A percentile compares a stretch with the other conserved stretches of the same genome.
Evolutionary conservation across 2,888 invertebrate species (phyloP).

Genomic region (Bugula neritina): DNA sequence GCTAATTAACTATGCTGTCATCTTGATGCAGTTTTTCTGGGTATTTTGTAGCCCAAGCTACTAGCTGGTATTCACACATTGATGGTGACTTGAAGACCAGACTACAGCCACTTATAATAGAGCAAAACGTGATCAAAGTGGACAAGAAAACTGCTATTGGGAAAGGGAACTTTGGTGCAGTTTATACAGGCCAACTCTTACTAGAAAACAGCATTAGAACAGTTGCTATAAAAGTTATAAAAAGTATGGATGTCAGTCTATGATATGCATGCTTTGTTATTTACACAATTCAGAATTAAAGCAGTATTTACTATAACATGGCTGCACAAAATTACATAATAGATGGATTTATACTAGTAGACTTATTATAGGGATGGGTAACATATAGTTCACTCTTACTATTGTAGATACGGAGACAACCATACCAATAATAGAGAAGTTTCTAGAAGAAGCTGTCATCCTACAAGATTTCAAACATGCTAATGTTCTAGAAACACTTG

Average conservation of each 20-base stretch:
- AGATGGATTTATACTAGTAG: too few relatives aligned
- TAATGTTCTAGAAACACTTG: slow-evolving; percentile 50
- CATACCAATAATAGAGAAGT: slow-evolving; percentile 39
- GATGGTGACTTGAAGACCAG: background rate
- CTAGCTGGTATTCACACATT: background rate
- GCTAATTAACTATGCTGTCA: too few relatives aligned
- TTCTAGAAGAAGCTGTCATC: slow-evolving; percentile 51
- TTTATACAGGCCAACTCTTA: background rate
- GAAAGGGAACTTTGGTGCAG: background rate
- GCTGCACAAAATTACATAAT: too few relatives aligned
- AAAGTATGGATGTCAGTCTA: too few relatives aligned
- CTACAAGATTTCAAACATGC: slow-evolving; percentile 53
- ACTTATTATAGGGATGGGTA: too few relatives aligned
- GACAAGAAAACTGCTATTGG: background rate
- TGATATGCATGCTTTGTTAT: too few relatives aligned
- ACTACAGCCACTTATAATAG: background rate
- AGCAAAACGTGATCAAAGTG: background rate
- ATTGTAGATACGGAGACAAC: background rate
- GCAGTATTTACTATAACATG: too few relatives aligned
- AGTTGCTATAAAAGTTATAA: background rate
- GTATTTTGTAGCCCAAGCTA: background rate
- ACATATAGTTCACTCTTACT: too few relatives aligned
- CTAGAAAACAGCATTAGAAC: background rate
- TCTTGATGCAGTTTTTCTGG: too few relatives aligned
- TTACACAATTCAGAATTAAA: too few relatives aligned